phyloP scores from a whole-genome alignment of 2,797 vertebrate species.

The Erithacus rubecula region DNA sequence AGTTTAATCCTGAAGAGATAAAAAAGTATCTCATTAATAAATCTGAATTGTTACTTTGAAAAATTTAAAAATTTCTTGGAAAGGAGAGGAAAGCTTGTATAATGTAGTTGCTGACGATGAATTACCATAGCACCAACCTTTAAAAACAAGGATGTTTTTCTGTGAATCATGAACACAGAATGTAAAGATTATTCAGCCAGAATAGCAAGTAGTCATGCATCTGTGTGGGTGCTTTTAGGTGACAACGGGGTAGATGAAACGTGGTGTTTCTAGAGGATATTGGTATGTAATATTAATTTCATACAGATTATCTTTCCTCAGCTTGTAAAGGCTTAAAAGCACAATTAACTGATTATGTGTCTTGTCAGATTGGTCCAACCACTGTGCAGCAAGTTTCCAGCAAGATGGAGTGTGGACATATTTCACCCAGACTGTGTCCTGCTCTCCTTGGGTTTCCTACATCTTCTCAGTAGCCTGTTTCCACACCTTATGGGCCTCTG shows the following conservation, averaged over 20 bases:
- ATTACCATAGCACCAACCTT: background rate
- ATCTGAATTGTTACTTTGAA: background rate
- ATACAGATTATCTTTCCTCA: background rate
- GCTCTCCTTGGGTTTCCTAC: slow-evolving; percentile 89
- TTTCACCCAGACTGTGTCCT: slow-evolving; percentile 76
- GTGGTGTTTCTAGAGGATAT: background rate
- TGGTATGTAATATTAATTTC: background rate
- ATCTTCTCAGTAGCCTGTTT: slow-evolving; percentile 82
- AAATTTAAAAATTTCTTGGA: background rate
- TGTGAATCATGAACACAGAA: background rate
- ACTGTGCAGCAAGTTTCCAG: slow-evolving; percentile 78
- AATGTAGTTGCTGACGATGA: background rate
- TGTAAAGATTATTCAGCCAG: background rate
- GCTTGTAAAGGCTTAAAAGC: background rate
- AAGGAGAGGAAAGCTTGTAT: background rate
- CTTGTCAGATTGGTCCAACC: slow-evolving; percentile 85
- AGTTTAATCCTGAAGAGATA: background rate
- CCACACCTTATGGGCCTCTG: slow-evolving; percentile 82
- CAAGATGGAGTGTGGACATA: slow-evolving; percentile 82
- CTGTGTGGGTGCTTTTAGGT: background rate
- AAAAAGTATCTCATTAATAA: background rate
- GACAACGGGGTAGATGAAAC: accelerated
- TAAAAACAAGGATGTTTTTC: background rate
- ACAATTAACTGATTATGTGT: background rate
- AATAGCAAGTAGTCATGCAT: background rate